phyloP scores from a whole-genome alignment of 1,140 invertebrate species.

The Drosophila repletoides region DNA sequence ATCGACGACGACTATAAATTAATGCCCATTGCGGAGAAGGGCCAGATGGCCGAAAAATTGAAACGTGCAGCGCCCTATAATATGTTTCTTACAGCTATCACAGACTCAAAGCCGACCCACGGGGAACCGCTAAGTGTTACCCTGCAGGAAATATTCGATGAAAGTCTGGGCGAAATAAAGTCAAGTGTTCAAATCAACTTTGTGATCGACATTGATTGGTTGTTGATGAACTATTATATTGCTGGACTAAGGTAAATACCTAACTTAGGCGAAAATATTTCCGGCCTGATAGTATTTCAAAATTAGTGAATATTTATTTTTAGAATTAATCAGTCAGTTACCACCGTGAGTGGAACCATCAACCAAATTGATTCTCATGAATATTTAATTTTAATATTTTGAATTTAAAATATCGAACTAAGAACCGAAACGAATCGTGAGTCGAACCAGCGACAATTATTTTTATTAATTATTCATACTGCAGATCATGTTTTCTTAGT shows the following conservation, averaged over 20 bases:
- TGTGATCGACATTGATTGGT: conserved; percentile 93
- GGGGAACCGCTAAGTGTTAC: conserved; percentile 5
- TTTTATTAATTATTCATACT: too few relatives aligned
- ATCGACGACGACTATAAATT: neutral
- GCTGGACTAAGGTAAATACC: conserved; percentile 10
- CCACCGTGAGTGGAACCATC: too few relatives aligned
- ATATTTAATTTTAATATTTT: too few relatives aligned
- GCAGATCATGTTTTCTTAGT: too few relatives aligned
- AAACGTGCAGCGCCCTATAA: conserved; percentile 10
- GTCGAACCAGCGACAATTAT: too few relatives aligned
- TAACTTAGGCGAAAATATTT: too few relatives aligned
- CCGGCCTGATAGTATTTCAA: too few relatives aligned
- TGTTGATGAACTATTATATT: conserved; percentile 70
- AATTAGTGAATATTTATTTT: too few relatives aligned
- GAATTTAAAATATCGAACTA: too few relatives aligned
- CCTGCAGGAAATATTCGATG: conserved; percentile 87
- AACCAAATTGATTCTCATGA: too few relatives aligned
- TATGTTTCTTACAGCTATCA: conserved; percentile 4
- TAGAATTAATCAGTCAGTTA: too few relatives aligned
- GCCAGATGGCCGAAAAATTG: conserved; percentile 17
- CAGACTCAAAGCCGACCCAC: neutral
- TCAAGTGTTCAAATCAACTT: conserved; percentile 93
- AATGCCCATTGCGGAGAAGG: neutral
- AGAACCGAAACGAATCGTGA: too few relatives aligned
- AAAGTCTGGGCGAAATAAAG: conserved; percentile 87